phyloP scores from a whole-genome alignment of 2,113 vertebrate genomes.

The Lathamus discolor region DNA sequence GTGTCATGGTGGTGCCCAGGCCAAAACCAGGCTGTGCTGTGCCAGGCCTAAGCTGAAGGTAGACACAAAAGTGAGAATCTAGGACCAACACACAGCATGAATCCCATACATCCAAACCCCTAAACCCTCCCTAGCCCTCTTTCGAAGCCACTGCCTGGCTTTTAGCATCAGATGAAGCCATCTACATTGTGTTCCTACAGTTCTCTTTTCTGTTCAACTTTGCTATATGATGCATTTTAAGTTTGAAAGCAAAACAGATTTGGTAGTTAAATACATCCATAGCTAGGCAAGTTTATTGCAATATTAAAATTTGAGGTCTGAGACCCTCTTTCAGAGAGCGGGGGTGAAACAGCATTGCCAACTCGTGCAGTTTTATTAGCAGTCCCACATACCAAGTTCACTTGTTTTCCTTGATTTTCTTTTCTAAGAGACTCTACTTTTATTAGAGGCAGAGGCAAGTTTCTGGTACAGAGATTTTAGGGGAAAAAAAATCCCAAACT shows the following conservation, averaged over 20 bases:
- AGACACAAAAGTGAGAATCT: neutral
- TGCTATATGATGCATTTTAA: neutral
- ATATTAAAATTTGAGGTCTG: neutral
- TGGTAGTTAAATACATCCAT: neutral
- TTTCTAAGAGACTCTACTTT: neutral
- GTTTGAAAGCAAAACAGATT: neutral
- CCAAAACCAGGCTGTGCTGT: neutral
- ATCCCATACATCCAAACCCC: neutral
- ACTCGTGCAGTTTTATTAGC: neutral
- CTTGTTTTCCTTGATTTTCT: neutral
- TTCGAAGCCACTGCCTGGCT: neutral
- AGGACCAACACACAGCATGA: neutral
- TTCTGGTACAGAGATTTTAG: neutral
- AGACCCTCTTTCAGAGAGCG: neutral
- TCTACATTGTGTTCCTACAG: neutral
- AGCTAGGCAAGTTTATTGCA: neutral
- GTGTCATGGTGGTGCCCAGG: neutral
- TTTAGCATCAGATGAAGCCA: neutral
- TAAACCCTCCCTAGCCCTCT: accelerated
- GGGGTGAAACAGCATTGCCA: neutral
- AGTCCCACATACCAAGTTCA: neutral
- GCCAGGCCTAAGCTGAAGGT: neutral
- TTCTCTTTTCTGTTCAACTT: neutral
- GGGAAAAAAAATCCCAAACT: neutral
- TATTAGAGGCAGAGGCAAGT: neutral